A percentile compares a stretch with the other conserved stretches of the same genome.
These are phyloP conservation scores for Acomys russatus DNA, from an alignment of 2,797 vertebrate genomes.

Conservation along the genomic window DNA sequence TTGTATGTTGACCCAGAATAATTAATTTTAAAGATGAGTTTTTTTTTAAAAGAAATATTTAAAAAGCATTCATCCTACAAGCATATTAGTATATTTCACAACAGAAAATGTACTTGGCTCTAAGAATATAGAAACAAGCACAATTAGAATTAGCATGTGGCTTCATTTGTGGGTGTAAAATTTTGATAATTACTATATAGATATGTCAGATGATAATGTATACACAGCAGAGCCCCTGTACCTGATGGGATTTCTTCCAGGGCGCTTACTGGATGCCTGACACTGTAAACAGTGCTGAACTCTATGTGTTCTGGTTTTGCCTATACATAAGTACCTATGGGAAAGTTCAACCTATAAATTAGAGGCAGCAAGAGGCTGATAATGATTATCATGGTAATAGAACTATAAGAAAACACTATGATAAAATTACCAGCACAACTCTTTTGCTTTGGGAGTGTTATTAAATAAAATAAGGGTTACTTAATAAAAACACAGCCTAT, in stretches of 20 bases:
- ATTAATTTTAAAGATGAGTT: neutral
- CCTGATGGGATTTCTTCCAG: neutral
- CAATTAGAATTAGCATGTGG: constrained; percentile 28
- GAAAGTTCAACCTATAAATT: neutral
- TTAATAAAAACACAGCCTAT: neutral
- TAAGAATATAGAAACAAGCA: neutral
- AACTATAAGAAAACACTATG: neutral
- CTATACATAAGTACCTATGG: neutral
- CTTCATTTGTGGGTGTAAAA: neutral
- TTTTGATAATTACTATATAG: neutral
- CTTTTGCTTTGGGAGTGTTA: neutral
- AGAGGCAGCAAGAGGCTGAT: neutral
- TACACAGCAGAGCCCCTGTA: neutral
- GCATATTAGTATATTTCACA: constrained; percentile 25
- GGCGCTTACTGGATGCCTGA: neutral
- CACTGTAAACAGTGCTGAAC: neutral
- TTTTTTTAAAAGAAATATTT: neutral
- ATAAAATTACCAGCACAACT: neutral
- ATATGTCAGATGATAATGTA: neutral
- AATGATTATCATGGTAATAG: neutral
- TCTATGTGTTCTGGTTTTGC: neutral
- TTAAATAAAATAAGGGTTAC: neutral
- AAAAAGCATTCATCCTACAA: neutral
- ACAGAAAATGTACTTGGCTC: constrained; percentile 45
- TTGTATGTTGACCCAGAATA: neutral